Percentiles rank a stretch among this genome's conserved stretches.
These are phyloP conservation scores for Sminthurides bifidus DNA, from an alignment of 1,140 invertebrate genomes.

Conservation along the genomic window DNA sequence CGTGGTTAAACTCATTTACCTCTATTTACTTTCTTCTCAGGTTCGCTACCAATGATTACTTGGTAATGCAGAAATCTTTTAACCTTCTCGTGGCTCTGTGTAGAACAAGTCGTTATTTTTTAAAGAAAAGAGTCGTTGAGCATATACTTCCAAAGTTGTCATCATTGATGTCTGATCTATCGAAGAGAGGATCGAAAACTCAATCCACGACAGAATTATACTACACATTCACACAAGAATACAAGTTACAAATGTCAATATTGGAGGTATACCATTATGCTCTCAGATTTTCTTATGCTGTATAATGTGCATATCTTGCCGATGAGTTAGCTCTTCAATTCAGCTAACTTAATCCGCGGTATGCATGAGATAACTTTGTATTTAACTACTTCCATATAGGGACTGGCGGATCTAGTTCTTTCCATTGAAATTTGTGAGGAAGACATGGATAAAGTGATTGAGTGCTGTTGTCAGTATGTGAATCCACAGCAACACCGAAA, in stretches of 20 bases:
- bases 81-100: slow-evolving; percentile 18
- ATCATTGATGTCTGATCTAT: too few relatives aligned
- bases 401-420: slow-evolving; percentile 15
- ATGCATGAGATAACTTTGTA: too few relatives aligned
- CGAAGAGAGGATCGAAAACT: too few relatives aligned
- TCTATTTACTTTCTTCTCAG: slow-evolving; percentile 8
- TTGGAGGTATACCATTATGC: too few relatives aligned
- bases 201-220: slow-evolving; percentile 13
- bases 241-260: slow-evolving; percentile 25
- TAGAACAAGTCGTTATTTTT: slow-evolving; percentile 13
- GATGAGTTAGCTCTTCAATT: too few relatives aligned
- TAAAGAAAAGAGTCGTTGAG: slow-evolving; percentile 20
- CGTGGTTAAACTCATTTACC: not conserved
- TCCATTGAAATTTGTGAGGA: slow-evolving; percentile 21
- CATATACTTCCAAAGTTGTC: slow-evolving; percentile 26
- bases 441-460: slow-evolving; percentile 21
- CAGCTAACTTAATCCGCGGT: too few relatives aligned
- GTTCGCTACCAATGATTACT: slow-evolving; percentile 22
- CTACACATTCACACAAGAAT: slow-evolving; percentile 26
- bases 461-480: slow-evolving; percentile 19
- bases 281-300: too few relatives aligned
- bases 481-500: slow-evolving; percentile 25
- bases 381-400: slow-evolving; percentile 13
- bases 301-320: too few relatives aligned
- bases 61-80: slow-evolving; percentile 27